Percentiles rank a stretch among this genome's conserved stretches.
Evolutionary conservation across 2,113 vertebrate species (phyloP).

Genomic region (Toxotes chatareus): DNA sequence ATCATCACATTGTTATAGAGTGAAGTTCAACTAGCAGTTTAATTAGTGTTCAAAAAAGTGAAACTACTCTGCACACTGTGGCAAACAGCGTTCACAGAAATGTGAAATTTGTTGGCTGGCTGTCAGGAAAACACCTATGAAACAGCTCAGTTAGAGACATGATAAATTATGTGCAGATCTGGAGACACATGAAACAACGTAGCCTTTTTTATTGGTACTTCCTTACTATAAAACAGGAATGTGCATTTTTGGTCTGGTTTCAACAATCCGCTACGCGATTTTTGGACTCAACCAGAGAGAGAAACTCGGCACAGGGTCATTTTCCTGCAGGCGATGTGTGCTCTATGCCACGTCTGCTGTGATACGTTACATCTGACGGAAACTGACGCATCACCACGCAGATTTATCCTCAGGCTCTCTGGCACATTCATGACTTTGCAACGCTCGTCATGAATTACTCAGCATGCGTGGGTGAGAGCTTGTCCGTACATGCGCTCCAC

Average conservation of each 20-base stretch:
- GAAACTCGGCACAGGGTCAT: constrained; percentile 3
- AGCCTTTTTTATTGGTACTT: constrained; percentile 1
- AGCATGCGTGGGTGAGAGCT: constrained; percentile 56
- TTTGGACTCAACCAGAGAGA: neutral
- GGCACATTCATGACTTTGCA: neutral
- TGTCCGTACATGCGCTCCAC: constrained; percentile 67
- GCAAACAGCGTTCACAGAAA: neutral
- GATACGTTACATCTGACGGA: constrained; percentile 23
- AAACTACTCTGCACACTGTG: neutral
- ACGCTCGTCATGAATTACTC: constrained; percentile 62
- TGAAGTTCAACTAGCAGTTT: neutral
- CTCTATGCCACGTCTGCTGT: constrained; percentile 20
- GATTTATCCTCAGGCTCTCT: constrained; percentile 22
- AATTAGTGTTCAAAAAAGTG: neutral
- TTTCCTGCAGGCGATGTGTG: constrained; percentile 11
- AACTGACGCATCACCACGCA: constrained; percentile 47
- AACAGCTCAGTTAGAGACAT: neutral
- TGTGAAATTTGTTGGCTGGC: neutral
- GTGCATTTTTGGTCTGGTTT: neutral
- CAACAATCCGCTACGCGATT: neutral
- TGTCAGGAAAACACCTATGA: neutral
- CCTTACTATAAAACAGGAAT: neutral
- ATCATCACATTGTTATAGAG: neutral
- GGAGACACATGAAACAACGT: neutral
- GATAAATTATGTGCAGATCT: neutral